A percentile compares a stretch with the other conserved stretches of the same genome.
Conservation (phyloP, 2,888 invertebrate species). For the Cylindroiulus punctatus region DNA sequence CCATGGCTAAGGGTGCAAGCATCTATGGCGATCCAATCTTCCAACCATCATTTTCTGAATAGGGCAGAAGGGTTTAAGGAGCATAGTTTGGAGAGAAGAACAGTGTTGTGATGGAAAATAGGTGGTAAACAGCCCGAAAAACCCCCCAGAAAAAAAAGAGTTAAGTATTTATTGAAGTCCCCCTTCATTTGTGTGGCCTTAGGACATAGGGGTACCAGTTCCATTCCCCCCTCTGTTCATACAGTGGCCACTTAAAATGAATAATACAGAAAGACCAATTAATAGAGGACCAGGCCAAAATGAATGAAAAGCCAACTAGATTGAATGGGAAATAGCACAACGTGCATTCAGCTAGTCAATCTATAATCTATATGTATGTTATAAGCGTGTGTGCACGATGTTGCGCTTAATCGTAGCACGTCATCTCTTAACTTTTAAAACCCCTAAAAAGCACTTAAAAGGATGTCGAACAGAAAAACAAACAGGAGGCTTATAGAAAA, state of each 20-base stretch:
- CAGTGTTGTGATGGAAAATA: constrained; percentile 7
- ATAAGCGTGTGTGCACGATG: constrained; percentile 41
- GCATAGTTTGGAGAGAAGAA: neutral
- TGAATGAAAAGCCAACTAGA: neutral
- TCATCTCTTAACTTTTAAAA: constrained; percentile 45
- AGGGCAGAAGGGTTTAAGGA: neutral
- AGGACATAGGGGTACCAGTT: neutral
- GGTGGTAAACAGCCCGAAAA: neutral
- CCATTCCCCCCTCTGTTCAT: neutral
- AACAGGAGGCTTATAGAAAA: constrained; percentile 47
- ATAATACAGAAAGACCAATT: constrained; percentile 44
- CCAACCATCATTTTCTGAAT: neutral
- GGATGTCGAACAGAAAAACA: constrained; percentile 45
- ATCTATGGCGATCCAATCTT: neutral
- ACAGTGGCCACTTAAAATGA: constrained; percentile 37
- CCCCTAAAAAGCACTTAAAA: constrained; percentile 47
- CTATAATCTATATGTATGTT: constrained; percentile 37
- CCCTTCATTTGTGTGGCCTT: neutral
- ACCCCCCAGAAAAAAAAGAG: neutral
- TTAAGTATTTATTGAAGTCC: neutral
- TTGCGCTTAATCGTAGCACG: constrained; percentile 21
- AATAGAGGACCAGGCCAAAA: neutral
- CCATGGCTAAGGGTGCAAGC: neutral
- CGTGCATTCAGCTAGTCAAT: neutral
- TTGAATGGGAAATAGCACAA: neutral